Percentiles rank a stretch among this genome's conserved stretches.
Evolutionary conservation across 1,140 invertebrate genomes (phyloP).

Genomic region (Melanaphis sacchari): DNA sequence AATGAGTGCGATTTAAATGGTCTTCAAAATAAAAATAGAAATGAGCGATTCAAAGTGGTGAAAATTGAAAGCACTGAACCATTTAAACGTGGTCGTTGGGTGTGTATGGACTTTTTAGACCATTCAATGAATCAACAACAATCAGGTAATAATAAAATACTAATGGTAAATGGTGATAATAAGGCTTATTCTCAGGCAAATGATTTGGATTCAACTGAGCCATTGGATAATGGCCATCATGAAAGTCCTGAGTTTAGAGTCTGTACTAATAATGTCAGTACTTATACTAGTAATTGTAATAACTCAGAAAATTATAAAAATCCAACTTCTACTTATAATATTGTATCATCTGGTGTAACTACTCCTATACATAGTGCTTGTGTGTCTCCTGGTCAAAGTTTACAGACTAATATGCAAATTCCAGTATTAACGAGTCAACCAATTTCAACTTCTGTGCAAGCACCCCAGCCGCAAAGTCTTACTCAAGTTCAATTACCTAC

Average conservation of each 20-base stretch:
- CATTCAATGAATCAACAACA: constrained; percentile 72
- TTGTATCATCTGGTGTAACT: constrained; percentile 53
- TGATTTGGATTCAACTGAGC: constrained; percentile 4
- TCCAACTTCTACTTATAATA: constrained; percentile 55
- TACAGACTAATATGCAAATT: constrained; percentile 60
- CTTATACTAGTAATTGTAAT: constrained; percentile 53
- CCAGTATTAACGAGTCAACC: constrained; percentile 35
- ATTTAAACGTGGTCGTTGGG: constrained; percentile 91
- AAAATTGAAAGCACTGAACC: constrained; percentile 96
- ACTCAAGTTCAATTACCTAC: constrained; percentile 64
- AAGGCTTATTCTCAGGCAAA: constrained; percentile 41
- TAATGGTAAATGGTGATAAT: constrained; percentile 52
- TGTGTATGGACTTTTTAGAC: constrained; percentile 94
- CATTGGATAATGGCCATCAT: constrained; percentile 59
- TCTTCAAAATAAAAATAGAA: constrained; percentile 73
- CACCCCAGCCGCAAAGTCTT: constrained; percentile 64
- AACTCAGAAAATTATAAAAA: constrained; percentile 57
- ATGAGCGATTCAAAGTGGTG: constrained; percentile 93
- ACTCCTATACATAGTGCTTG: constrained; percentile 56
- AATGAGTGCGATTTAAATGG: constrained; percentile 73
- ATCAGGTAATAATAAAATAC: constrained; percentile 21
- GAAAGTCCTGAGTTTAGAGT: constrained; percentile 51
- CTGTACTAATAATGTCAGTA: constrained; percentile 55
- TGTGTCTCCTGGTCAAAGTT: constrained; percentile 62
- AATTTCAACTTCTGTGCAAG: constrained; percentile 50